These are phyloP conservation scores for Recurvirostra avosetta DNA, from an alignment of 2,113 vertebrate genomes.

Conservation along the genomic window DNA sequence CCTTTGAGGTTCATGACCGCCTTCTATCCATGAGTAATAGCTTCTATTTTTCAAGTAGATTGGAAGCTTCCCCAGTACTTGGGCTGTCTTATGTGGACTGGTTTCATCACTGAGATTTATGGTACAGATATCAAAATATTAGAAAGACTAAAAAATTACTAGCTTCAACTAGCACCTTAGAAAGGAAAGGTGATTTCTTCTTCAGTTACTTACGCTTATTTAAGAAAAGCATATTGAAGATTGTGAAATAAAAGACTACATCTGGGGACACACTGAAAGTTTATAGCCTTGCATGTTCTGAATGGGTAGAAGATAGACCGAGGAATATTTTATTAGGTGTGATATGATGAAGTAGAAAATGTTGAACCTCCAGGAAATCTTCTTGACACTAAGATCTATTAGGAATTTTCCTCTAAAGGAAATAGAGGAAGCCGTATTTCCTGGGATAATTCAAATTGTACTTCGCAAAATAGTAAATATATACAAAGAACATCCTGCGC, in stretches of 20 bases:
- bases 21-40: neutral
- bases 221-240: neutral
- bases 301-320: neutral
- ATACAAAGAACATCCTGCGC: conserved; percentile 57
- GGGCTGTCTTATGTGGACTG: neutral
- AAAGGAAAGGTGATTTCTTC: neutral
- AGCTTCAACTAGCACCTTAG: neutral
- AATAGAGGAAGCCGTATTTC: conserved; percentile 42
- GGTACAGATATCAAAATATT: neutral
- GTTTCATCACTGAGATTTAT: neutral
- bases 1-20: neutral
- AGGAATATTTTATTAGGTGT: conserved; percentile 5
- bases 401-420: conserved; percentile 34
- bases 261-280: neutral
- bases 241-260: neutral
- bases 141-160: neutral
- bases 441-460: conserved; percentile 50
- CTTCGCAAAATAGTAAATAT: conserved; percentile 52
- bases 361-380: conserved; percentile 43
- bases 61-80: neutral
- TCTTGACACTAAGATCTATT: conserved; percentile 55
- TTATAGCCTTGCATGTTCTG: neutral
- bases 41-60: neutral
- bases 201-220: neutral
- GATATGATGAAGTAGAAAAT: neutral